Evolutionary conservation across 2,797 vertebrate genomes (phyloP).

Genomic region (Fundulus diaphanus): DNA sequence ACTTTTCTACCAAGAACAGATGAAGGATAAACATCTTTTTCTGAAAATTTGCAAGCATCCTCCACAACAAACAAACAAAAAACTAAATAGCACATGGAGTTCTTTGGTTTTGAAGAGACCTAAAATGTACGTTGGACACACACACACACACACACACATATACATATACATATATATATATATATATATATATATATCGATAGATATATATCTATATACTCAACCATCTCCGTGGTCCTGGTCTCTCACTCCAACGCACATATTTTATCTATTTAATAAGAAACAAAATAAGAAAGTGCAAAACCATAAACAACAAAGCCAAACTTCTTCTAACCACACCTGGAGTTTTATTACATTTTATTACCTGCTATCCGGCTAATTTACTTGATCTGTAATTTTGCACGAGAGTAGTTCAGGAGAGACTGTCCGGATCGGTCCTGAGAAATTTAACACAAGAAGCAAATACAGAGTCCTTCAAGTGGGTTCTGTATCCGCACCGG

Average conservation of each 20-base stretch:
- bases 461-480: no score
- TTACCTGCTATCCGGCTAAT: no score
- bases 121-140: neutral
- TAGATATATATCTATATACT: no score
- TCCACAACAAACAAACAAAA: neutral
- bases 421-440: no score
- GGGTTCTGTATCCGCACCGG: no score
- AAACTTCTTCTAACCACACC: constrained; percentile 42
- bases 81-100: neutral
- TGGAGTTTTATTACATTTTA: no score
- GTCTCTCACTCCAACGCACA: constrained; percentile 62
- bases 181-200: no score
- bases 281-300: constrained; percentile 56
- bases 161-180: no score
- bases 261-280: constrained; percentile 46
- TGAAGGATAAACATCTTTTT: neutral
- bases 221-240: constrained; percentile 51
- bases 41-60: constrained; percentile 5
- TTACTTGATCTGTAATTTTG: no score
- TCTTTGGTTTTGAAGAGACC: constrained; percentile 49
- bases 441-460: no score
- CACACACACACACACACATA: no score
- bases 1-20: neutral
- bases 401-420: no score
- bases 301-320: constrained; percentile 58